phyloP scores from a whole-genome alignment of 2,113 vertebrate species.

The Oenanthe melanoleuca region DNA sequence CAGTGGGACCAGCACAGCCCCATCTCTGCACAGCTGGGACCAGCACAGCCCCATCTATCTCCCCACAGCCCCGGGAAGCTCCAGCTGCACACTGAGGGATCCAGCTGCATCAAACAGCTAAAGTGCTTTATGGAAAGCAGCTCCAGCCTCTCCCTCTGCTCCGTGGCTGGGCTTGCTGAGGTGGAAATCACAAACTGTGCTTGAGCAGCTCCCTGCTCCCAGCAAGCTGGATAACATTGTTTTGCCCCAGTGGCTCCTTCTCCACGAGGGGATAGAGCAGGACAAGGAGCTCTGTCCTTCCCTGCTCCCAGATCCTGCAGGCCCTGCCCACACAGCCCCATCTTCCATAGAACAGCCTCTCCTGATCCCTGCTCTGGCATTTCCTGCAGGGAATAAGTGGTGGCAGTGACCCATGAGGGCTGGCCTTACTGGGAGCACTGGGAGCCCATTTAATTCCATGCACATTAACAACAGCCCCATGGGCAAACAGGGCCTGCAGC shows the following conservation, averaged over 20 bases:
- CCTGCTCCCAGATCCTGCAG: neutral
- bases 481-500: rapidly evolving
- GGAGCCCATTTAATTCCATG: rapidly evolving
- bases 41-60: neutral
- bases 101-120: neutral
- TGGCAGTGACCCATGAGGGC: neutral
- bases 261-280: neutral
- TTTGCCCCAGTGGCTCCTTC: neutral
- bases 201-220: neutral
- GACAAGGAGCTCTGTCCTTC: neutral
- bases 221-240: rapidly evolving
- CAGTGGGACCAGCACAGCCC: neutral
- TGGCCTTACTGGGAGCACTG: neutral
- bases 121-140: neutral
- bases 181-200: neutral
- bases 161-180: rapidly evolving
- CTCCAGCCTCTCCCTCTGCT: neutral
- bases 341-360: neutral
- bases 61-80: neutral
- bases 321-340: neutral
- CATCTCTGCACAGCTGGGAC: neutral
- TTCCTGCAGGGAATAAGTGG: rapidly evolving
- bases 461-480: neutral
- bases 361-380: rapidly evolving
- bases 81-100: neutral